Base-by-base conservation (phyloP, 2,113 vertebrate genomes). In the Shinisaurus crocodilurus region DNA sequence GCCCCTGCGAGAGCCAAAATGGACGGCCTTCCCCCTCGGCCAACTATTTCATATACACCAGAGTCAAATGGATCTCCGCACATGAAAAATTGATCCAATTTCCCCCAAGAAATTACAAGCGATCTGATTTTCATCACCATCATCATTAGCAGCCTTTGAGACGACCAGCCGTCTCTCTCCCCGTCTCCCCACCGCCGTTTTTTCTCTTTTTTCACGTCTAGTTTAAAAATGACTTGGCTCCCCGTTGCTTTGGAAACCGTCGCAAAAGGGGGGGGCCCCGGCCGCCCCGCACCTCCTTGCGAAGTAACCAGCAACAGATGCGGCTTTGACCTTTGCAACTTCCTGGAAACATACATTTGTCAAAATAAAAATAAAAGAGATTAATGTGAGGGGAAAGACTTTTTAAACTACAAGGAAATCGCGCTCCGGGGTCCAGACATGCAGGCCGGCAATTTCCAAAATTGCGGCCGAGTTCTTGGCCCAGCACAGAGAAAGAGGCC, bases 291-390 rank as follows among this genome's bases (percentile, higher is more conserved):
- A 97, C 70, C 81, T 67, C 45, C 8, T 27, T 93, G 96, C 96
- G 92, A 96, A 96, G 95, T 98, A 99, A 98, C 97, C 97, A 98
- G 96, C 98, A 98, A 98, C 98, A 98, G 98, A 98, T 98, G 98
- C 98, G 94, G 96, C 91, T 90, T 96, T 98, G 98, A 99, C 98
- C 98, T 98, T 97, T 98, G 97, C 97, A 96, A 97, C 98, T 98
- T 98, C 98, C 98, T 98, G 98, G 97, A 98, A 99, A 98, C 96
- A 94, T 95, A 96, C 97, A 98, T 98, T 98, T 98, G 98, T 98
- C 98, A 98, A 98, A 98, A 98, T 97, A 98, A 97, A 97, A 98
- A 97, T 97, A 97, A 97, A 43, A 97, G 97, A 98, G 97, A 98
- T 98, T 97, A 98, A 98, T 98, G 97, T 94, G 96, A 97, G 96